Evolutionary conservation across 2,797 vertebrate species (phyloP).

Genomic region (Onychomys leucogaster): DNA sequence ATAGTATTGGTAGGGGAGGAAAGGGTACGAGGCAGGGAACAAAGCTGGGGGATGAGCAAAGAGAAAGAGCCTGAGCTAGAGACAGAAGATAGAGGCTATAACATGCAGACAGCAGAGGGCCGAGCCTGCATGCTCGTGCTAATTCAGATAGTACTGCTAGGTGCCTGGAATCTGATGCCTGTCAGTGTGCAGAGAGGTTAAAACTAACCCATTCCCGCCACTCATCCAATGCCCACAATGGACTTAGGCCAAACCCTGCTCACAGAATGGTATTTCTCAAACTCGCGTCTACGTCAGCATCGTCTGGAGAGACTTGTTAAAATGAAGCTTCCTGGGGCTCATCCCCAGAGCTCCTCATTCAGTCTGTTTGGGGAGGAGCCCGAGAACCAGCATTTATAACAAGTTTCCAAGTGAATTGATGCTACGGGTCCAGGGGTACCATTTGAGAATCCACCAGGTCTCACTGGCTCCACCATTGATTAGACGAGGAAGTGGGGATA

Average conservation of each 20-base stretch:
- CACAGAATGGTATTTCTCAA: neutral
- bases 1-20: too few species aligned
- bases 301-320: neutral
- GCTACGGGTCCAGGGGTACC: neutral
- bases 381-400: slow-evolving; percentile 1
- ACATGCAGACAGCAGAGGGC: neutral
- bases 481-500: neutral
- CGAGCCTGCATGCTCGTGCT: neutral
- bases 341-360: neutral
- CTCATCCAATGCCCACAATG: neutral
- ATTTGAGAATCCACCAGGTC: neutral
- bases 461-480: neutral
- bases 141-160: neutral
- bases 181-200: neutral
- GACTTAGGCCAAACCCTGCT: neutral
- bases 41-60: neutral
- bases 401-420: neutral
- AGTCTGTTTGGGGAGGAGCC: neutral
- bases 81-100: neutral
- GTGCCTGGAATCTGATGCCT: neutral
- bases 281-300: neutral
- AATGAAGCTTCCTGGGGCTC: neutral
- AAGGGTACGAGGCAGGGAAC: neutral
- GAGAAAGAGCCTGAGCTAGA: neutral
- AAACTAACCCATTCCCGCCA: neutral